Evolutionary conservation across 2,113 vertebrate species (phyloP).

Genomic region (Hippocampus barbouri): DNA sequence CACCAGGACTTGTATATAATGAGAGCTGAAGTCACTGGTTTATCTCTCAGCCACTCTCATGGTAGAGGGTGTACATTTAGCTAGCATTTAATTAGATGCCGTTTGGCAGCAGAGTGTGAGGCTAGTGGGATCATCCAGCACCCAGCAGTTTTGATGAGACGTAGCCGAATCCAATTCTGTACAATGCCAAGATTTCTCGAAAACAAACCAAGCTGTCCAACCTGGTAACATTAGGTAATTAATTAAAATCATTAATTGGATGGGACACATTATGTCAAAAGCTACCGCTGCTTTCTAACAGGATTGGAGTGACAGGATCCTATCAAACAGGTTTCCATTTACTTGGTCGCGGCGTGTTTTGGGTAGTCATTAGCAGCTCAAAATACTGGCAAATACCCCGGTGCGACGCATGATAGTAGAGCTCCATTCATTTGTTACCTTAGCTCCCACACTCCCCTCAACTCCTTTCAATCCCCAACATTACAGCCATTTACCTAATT

Average conservation of each 20-base stretch:
- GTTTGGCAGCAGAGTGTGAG: constrained; percentile 15
- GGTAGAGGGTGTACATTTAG: constrained; percentile 24
- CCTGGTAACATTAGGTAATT: constrained; percentile 37
- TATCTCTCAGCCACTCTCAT: constrained; percentile 30
- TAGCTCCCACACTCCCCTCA: constrained; percentile 20
- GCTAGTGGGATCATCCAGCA: constrained; percentile 16
- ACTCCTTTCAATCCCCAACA: constrained; percentile 43
- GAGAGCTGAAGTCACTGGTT: constrained; percentile 39
- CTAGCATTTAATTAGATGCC: constrained; percentile 10
- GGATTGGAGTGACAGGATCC: constrained; percentile 16
- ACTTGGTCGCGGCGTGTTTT: constrained; percentile 27
- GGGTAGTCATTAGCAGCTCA: constrained; percentile 32
- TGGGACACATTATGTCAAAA: constrained; percentile 31
- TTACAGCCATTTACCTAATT: constrained; percentile 75
- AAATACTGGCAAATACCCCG: constrained; percentile 55
- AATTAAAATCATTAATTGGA: constrained; percentile 41
- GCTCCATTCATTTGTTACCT: constrained; percentile 62
- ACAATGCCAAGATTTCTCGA: constrained; percentile 14
- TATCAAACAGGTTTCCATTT: constrained; percentile 36
- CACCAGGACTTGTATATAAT: constrained; percentile 28
- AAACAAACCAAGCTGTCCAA: constrained; percentile 11
- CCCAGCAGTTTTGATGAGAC: constrained; percentile 9
- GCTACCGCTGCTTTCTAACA: constrained; percentile 16
- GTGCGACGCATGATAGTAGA: constrained; percentile 48
- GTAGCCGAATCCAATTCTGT: constrained; percentile 2